A percentile compares a stretch with the other conserved stretches of the same genome.
Conservation (phyloP, 1,140 invertebrate genomes). For the Neoseiulus cucumeris region DNA sequence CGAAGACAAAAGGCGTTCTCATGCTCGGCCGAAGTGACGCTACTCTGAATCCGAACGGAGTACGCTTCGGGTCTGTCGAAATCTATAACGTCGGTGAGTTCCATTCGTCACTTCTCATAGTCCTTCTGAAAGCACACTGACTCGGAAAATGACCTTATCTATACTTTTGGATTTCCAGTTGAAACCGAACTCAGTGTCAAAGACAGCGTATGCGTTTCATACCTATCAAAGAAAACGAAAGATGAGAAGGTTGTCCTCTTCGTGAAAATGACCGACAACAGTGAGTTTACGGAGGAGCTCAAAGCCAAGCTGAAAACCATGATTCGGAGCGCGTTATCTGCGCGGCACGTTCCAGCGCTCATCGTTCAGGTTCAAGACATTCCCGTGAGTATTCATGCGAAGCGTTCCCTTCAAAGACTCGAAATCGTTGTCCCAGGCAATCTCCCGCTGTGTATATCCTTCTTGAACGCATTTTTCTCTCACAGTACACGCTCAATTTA, state of each 20-base stretch:
- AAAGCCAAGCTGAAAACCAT: slow-evolving; percentile 25
- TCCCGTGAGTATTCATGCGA: slow-evolving; percentile 27
- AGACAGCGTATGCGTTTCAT: slow-evolving; percentile 36
- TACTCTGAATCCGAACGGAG: slow-evolving; percentile 40
- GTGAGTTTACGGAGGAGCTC: slow-evolving; percentile 27
- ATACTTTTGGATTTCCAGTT: slow-evolving; percentile 25
- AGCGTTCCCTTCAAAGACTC: too few relatives aligned
- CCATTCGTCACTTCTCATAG: too few relatives aligned
- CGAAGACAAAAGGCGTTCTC: slow-evolving; percentile 33
- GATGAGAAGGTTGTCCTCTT: slow-evolving; percentile 38
- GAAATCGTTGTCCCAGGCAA: too few relatives aligned
- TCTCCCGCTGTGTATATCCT: too few relatives aligned
- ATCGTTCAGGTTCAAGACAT: slow-evolving; percentile 33
- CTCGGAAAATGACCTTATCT: too few relatives aligned
- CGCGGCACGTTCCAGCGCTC: slow-evolving; percentile 33
- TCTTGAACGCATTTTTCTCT: slow-evolving; percentile 15
- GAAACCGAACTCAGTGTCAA: slow-evolving; percentile 32
- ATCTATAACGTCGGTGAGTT: slow-evolving; percentile 37
- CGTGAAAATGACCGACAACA: slow-evolving; percentile 30
- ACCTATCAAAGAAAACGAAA: slow-evolving; percentile 24
- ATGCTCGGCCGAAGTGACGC: slow-evolving; percentile 41
- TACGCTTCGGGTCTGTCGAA: slow-evolving; percentile 41
- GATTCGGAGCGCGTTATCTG: slow-evolving; percentile 31
- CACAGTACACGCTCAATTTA: slow-evolving; percentile 36
- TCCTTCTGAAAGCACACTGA: too few relatives aligned